Percentiles rank a stretch among this genome's conserved stretches.
These are phyloP conservation scores for Erethizon dorsatum DNA, from an alignment of 2,797 vertebrate genomes.

Conservation along the genomic window DNA sequence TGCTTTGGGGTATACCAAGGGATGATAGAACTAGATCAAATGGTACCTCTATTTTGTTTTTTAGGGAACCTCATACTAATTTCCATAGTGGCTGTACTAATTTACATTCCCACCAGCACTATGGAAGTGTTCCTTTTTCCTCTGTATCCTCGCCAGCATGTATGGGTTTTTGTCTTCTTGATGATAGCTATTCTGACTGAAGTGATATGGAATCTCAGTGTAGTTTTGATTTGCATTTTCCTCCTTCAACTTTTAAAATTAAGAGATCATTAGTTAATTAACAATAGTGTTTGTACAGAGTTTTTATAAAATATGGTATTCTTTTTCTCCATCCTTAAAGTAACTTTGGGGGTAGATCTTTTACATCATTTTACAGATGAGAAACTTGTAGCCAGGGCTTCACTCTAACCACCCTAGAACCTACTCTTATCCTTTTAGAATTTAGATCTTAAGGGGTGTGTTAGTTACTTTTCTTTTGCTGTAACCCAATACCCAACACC, in stretches of 20 bases:
- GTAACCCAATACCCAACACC: too few relatives aligned
- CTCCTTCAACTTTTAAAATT: constrained; percentile 44
- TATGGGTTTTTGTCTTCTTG: not conserved
- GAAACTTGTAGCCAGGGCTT: not conserved
- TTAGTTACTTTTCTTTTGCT: too few relatives aligned
- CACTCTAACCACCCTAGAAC: not conserved
- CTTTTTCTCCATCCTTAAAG: constrained; percentile 44
- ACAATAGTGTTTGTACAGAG: not conserved
- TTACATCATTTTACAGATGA: constrained; percentile 28
- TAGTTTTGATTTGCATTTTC: not conserved
- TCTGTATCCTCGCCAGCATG: not conserved
- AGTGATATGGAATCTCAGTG: not conserved
- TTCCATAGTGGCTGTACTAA: not conserved
- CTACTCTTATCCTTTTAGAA: not conserved
- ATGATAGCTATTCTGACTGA: not conserved
- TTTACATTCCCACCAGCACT: not conserved
- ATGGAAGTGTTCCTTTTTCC: not conserved
- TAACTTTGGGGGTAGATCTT: not conserved
- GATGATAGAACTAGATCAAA: not conserved
- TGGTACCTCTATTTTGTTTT: not conserved
- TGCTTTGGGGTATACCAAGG: not conserved
- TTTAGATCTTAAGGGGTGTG: not conserved
- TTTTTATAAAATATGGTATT: constrained; percentile 46
- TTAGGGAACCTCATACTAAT: not conserved
- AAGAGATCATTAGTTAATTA: constrained; percentile 17